Evolutionary conservation across 2,797 vertebrate genomes (phyloP).

Genomic region (Pelobates cultripes): DNA sequence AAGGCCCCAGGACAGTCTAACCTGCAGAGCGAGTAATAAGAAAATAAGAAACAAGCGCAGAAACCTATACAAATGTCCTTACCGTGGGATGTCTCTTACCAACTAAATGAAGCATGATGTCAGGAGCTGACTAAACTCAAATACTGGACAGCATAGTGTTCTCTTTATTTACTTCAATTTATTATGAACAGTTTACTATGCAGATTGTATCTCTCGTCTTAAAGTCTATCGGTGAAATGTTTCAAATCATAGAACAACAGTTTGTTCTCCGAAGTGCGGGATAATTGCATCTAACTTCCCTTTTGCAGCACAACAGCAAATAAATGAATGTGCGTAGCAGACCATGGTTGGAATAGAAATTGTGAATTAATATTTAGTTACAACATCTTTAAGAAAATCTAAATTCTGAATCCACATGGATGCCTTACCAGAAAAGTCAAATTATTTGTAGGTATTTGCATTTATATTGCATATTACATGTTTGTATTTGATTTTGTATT

Average conservation of each 20-base stretch:
- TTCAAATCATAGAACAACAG: constrained; percentile 9
- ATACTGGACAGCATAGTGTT: no score
- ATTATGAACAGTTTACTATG: no score
- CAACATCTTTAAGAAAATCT: background rate
- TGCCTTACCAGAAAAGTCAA: background rate
- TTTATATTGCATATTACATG: constrained; percentile 1
- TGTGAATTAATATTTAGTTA: constrained; percentile 1
- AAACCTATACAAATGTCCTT: no score
- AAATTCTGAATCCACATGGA: background rate
- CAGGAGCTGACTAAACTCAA: no score
- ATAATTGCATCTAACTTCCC: constrained; percentile 40
- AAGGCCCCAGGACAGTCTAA: no score
- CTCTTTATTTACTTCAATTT: no score
- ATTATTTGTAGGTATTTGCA: background rate
- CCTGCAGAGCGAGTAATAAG: no score
- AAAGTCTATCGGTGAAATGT: background rate
- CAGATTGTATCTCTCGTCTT: no score
- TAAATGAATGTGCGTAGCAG: background rate
- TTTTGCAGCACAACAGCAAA: background rate
- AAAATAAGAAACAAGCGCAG: no score
- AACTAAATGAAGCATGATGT: no score
- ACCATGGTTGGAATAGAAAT: background rate
- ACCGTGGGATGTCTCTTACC: no score
- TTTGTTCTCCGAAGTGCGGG: constrained; percentile 7
- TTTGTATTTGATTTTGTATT: constrained; percentile 21